Conservation (phyloP, 2,888 invertebrate genomes). For the Hemicrepidius hirtus region DNA sequence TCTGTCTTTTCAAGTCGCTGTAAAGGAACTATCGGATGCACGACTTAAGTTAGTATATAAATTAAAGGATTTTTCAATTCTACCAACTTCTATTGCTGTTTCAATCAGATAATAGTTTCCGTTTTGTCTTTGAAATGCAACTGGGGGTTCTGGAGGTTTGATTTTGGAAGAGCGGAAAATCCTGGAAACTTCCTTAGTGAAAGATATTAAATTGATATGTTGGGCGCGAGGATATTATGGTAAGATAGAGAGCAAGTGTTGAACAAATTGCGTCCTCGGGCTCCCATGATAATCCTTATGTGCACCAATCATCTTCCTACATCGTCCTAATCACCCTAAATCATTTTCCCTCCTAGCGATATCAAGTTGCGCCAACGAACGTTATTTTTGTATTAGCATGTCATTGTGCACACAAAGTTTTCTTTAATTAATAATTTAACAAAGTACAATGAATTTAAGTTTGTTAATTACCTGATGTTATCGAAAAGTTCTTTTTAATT, state of each 20-base stretch:
- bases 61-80: background rate
- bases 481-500: constrained; percentile 9
- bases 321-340: constrained; percentile 50
- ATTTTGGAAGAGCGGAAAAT: background rate
- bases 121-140: background rate
- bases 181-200: constrained; percentile 23
- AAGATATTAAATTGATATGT: constrained; percentile 46
- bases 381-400: constrained; percentile 27
- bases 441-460: constrained; percentile 19
- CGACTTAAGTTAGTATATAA: constrained; percentile 11
- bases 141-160: background rate
- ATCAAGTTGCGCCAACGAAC: constrained; percentile 22
- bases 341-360: constrained; percentile 40
- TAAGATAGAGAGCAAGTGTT: constrained; percentile 46
- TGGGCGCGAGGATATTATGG: constrained; percentile 37
- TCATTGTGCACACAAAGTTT: constrained; percentile 6
- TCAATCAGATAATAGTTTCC: background rate
- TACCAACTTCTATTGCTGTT: background rate
- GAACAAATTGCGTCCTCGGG: constrained; percentile 47
- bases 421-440: constrained; percentile 28
- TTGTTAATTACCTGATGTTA: constrained; percentile 29
- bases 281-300: constrained; percentile 47
- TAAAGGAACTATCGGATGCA: background rate
- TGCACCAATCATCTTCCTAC: constrained; percentile 46
- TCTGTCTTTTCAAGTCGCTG: constrained; percentile 16